Evolutionary conservation across 2,888 invertebrate genomes (phyloP).

Genomic region (Ophraella communa): DNA sequence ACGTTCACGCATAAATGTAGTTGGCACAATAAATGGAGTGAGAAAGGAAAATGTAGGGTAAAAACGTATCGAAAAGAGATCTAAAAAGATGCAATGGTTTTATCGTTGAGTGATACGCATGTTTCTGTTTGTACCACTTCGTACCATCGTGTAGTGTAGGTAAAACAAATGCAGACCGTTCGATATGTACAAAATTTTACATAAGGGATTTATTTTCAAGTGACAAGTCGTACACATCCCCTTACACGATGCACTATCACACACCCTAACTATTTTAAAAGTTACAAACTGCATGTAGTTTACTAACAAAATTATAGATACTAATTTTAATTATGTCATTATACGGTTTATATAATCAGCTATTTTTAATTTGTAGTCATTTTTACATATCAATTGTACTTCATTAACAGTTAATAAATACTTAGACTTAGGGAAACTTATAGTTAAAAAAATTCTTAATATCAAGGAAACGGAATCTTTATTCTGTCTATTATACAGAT

Average conservation of each 20-base stretch:
- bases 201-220: constrained; percentile 22
- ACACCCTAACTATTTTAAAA: neutral
- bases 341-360: no score
- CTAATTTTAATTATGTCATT: no score
- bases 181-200: constrained; percentile 45
- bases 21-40: constrained; percentile 6
- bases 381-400: no score
- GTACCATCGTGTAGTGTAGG: constrained; percentile 46
- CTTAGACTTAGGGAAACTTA: no score
- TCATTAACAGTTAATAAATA: no score
- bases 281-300: no score
- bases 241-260: neutral
- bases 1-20: constrained; percentile 27
- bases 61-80: constrained; percentile 39
- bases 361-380: no score
- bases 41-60: constrained; percentile 13
- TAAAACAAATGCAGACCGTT: constrained; percentile 45
- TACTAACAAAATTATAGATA: neutral
- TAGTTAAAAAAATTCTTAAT: no score
- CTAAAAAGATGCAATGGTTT: constrained; percentile 40
- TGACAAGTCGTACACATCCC: constrained; percentile 9
- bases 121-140: constrained; percentile 50
- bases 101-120: constrained; percentile 48
- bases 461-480: no score
- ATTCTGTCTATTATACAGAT: no score